These are phyloP conservation scores for Protonemura montana DNA, from an alignment of 2,888 invertebrate species.

Conservation along the genomic window DNA sequence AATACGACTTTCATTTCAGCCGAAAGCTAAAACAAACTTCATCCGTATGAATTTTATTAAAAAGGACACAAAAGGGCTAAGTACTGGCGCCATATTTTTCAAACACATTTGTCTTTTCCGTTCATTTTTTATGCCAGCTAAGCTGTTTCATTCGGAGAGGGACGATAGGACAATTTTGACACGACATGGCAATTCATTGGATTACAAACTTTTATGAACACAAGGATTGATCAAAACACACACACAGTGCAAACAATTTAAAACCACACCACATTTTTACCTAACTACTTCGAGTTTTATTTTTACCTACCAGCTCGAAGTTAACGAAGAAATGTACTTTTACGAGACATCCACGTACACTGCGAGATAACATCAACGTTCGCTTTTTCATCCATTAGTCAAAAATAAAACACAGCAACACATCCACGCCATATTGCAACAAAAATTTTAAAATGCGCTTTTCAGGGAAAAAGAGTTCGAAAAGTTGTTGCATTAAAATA, in stretches of 20 bases:
- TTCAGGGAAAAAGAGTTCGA: neutral
- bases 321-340: too few relatives aligned
- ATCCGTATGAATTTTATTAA: neutral
- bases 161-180: too few relatives aligned
- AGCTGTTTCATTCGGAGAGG: neutral
- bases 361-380: neutral
- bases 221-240: too few relatives aligned
- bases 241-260: too few relatives aligned
- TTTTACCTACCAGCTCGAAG: too few relatives aligned
- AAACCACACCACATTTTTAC: too few relatives aligned
- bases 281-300: too few relatives aligned
- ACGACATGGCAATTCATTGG: too few relatives aligned
- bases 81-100: neutral
- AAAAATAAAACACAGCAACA: neutral
- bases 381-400: neutral
- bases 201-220: too few relatives aligned
- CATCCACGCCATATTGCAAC: neutral
- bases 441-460: slow-evolving; percentile 8
- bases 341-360: too few relatives aligned
- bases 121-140: neutral
- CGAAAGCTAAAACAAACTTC: neutral
- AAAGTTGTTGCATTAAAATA: slow-evolving; percentile 21
- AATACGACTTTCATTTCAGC: neutral
- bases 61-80: neutral
- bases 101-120: neutral